Evolutionary conservation across 2,113 vertebrate genomes (phyloP).

Genomic region (Tricholaema leucomelas): DNA sequence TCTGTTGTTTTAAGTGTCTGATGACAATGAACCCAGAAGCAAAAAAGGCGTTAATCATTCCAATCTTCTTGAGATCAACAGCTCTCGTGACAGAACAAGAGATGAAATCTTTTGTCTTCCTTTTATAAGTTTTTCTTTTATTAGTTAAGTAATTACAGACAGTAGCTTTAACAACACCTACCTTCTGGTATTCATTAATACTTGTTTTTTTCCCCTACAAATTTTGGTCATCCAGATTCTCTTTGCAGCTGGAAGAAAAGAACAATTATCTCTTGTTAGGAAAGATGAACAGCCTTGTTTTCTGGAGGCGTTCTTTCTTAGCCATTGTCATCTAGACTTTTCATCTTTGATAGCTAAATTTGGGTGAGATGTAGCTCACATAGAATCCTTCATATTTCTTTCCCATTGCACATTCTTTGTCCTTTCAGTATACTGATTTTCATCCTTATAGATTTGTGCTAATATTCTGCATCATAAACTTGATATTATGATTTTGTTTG

Average conservation of each 20-base stretch:
- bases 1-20: not conserved
- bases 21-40: not conserved
- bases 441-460: not conserved
- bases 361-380: not conserved
- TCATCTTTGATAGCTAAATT: not conserved
- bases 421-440: not conserved
- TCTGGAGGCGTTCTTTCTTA: not conserved
- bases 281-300: not conserved
- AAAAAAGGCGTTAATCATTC: not conserved
- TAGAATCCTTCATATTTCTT: not conserved
- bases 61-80: not conserved
- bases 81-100: not conserved
- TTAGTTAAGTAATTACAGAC: not conserved
- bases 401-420: not conserved
- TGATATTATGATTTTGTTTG: not conserved
- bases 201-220: not conserved
- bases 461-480: not conserved
- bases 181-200: not conserved
- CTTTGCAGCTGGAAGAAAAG: not conserved
- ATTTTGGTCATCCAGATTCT: not conserved
- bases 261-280: not conserved
- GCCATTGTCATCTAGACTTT: not conserved
- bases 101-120: not conserved
- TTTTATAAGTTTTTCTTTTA: not conserved
- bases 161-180: not conserved